A percentile compares a stretch with the other conserved stretches of the same genome.
Conservation (phyloP, 2,888 invertebrate species). For the Diloba caeruleocephala region DNA sequence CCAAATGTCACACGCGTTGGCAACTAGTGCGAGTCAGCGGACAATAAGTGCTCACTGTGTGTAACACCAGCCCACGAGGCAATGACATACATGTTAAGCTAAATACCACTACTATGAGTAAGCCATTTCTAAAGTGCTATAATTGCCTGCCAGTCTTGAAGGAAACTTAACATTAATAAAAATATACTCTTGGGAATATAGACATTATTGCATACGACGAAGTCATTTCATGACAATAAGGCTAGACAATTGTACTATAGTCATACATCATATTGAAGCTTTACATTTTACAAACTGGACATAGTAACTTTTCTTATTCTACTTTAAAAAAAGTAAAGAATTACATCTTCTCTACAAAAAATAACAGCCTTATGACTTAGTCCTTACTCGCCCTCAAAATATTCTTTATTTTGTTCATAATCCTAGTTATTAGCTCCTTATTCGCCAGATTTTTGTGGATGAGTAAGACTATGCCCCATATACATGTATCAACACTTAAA, state of each 20-base stretch:
- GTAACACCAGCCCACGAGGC: conserved; percentile 67
- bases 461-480: too few species aligned
- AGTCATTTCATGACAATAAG: conserved; percentile 75
- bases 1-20: conserved; percentile 77
- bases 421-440: too few species aligned
- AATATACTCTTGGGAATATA: conserved; percentile 49
- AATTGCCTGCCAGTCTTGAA: conserved; percentile 73
- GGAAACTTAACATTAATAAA: conserved; percentile 66
- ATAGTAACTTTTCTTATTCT: conserved; percentile 59
- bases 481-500: conserved; percentile 56
- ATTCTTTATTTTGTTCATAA: too few species aligned
- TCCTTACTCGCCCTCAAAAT: too few species aligned
- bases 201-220: conserved; percentile 49
- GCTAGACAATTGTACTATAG: conserved; percentile 85
- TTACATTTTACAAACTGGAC: conserved; percentile 67
- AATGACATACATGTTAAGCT: conserved; percentile 72
- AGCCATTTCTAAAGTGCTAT: conserved; percentile 62
- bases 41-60: conserved; percentile 71
- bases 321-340: conserved; percentile 46
- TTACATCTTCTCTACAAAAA: conserved; percentile 57
- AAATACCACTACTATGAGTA: conserved; percentile 62
- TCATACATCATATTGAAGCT: conserved; percentile 60
- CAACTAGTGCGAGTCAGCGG: conserved; percentile 66
- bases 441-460: too few species aligned
- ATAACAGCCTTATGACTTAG: conserved; percentile 54